Conservation (phyloP, 2,888 invertebrate genomes). For the Allygus modestus region DNA sequence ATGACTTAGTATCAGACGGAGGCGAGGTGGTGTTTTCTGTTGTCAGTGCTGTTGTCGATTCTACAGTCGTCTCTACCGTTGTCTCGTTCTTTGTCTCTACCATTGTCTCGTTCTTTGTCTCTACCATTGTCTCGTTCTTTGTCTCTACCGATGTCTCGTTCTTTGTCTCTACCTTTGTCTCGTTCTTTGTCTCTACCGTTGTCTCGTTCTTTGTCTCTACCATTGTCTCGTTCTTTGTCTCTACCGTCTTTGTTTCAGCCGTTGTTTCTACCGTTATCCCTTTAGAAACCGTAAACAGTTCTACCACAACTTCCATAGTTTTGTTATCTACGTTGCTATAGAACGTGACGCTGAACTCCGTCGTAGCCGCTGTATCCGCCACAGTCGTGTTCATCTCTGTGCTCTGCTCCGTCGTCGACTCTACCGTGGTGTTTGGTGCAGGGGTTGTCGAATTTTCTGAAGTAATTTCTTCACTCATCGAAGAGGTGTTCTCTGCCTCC, state of each 20-base stretch:
- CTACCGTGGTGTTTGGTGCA: background rate
- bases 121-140: background rate
- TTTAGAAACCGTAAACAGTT: background rate
- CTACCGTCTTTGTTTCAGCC: background rate
- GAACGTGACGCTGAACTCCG: background rate
- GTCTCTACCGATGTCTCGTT: too few species aligned
- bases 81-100: background rate
- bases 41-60: background rate
- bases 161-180: too few species aligned
- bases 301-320: slow-evolving; percentile 16
- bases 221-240: too few species aligned
- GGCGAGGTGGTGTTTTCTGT: background rate
- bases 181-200: too few species aligned
- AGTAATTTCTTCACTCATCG: background rate
- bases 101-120: too few species aligned
- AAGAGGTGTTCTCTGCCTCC: background rate
- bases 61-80: background rate
- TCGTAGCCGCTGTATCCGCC: background rate
- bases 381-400: background rate
- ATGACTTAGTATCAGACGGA: background rate
- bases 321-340: background rate
- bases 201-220: too few species aligned
- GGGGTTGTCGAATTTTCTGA: background rate
- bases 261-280: background rate
- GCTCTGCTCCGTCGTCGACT: background rate